These are phyloP conservation scores for Lasiurus borealis DNA, from an alignment of 2,113 vertebrate species.

Conservation along the genomic window DNA sequence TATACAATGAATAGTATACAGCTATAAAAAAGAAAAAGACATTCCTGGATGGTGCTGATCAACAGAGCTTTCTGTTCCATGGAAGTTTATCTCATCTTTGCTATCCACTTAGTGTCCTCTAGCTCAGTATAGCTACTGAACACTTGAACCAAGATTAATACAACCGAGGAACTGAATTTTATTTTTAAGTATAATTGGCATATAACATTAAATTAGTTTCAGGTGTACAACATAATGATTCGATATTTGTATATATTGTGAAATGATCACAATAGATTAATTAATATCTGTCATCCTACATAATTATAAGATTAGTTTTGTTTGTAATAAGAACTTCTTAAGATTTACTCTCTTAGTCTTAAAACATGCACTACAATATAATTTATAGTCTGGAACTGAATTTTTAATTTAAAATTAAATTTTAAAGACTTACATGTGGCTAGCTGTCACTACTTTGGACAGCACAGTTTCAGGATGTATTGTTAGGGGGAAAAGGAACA, in stretches of 20 bases:
- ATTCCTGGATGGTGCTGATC: neutral
- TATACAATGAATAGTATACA: neutral
- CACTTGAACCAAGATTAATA: neutral
- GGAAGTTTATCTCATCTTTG: neutral
- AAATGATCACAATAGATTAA: neutral
- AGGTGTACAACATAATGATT: neutral
- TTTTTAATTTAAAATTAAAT: slow-evolving; percentile 22
- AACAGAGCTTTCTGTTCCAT: neutral
- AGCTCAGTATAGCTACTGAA: neutral
- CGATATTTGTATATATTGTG: neutral
- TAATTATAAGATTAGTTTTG: neutral
- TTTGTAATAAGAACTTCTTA: neutral
- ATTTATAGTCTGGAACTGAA: neutral
- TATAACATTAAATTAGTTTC: neutral
- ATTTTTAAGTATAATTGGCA: neutral
- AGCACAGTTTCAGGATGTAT: neutral
- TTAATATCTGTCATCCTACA: neutral
- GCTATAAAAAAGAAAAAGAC: neutral
- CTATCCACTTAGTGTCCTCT: neutral
- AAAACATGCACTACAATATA: neutral
- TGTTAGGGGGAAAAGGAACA: neutral
- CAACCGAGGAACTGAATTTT: neutral
- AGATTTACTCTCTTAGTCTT: neutral
- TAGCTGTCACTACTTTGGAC: neutral
- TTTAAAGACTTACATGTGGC: neutral